phyloP scores from a whole-genome alignment of 2,888 invertebrate genomes.

The Danaus chrysippus region DNA sequence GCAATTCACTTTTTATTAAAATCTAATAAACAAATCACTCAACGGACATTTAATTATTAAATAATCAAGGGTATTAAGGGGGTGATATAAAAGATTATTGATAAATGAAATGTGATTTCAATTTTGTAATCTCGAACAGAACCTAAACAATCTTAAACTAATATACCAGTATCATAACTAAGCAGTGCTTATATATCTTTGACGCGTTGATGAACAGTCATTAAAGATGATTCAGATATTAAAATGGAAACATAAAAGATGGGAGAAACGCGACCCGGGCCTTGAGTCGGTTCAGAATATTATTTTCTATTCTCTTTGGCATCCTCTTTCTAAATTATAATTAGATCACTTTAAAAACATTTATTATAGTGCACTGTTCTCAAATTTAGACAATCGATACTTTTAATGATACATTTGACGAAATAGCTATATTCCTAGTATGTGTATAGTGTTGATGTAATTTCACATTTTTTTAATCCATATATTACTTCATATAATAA shows the following conservation, averaged over 20 bases:
- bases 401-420: conserved; percentile 1
- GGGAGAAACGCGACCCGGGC: conserved; percentile 52
- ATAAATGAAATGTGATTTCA: not conserved
- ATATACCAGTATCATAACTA: conserved; percentile 3
- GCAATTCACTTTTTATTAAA: conserved; percentile 15
- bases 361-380: conserved; percentile 23
- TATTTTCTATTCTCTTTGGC: not conserved
- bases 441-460: not conserved
- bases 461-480: not conserved
- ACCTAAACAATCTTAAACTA: not conserved
- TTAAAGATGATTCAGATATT: not conserved
- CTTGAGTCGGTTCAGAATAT: conserved; percentile 43
- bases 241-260: not conserved
- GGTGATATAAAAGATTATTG: not conserved
- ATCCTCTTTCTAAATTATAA: conserved; percentile 15
- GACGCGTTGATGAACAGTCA: not conserved
- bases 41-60: not conserved
- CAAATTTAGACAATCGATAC: conserved; percentile 32
- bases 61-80: conserved; percentile 2
- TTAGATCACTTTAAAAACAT: conserved; percentile 8
- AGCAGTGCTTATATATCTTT: not conserved
- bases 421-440: too few relatives aligned
- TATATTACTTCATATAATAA: conserved; percentile 8
- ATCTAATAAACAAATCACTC: not conserved
- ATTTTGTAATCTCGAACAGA: not conserved